A percentile compares a stretch with the other conserved stretches of the same genome.
phyloP scores from a whole-genome alignment of 2,888 invertebrate genomes.

The Himalopsyche japonica region DNA sequence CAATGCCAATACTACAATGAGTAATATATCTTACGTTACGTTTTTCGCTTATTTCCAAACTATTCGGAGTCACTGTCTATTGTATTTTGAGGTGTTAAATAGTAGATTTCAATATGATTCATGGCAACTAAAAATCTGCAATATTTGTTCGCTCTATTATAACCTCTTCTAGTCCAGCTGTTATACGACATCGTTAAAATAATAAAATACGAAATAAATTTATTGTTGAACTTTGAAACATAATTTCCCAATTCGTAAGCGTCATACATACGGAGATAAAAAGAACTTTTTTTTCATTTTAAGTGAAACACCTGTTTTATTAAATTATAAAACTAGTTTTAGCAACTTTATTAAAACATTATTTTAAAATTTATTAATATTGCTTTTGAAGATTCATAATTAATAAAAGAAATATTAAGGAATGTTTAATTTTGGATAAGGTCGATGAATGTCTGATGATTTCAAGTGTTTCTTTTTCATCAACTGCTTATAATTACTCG shows the following conservation, averaged over 20 bases:
- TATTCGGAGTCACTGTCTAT: background rate
- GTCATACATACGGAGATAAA: too few species aligned
- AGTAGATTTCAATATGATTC: background rate
- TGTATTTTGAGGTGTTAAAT: background rate
- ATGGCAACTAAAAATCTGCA: background rate
- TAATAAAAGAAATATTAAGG: background rate
- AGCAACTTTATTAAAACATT: background rate
- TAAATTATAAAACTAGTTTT: background rate
- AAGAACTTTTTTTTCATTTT: too few species aligned
- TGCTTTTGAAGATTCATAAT: too few species aligned
- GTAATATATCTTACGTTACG: background rate
- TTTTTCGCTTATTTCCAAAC: background rate
- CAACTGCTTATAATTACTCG: too few species aligned
- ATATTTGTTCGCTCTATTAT: background rate
- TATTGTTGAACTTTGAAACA: background rate
- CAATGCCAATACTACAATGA: too few species aligned
- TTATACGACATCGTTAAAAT: background rate
- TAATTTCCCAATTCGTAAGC: background rate
- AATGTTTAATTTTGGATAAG: background rate
- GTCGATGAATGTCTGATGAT: too few species aligned
- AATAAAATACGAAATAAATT: background rate
- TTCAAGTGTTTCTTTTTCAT: too few species aligned
- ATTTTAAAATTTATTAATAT: background rate
- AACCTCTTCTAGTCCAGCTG: background rate
- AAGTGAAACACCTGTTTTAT: background rate